phyloP scores from a whole-genome alignment of 2,113 vertebrate genomes.

The Vulpes lagopus region DNA sequence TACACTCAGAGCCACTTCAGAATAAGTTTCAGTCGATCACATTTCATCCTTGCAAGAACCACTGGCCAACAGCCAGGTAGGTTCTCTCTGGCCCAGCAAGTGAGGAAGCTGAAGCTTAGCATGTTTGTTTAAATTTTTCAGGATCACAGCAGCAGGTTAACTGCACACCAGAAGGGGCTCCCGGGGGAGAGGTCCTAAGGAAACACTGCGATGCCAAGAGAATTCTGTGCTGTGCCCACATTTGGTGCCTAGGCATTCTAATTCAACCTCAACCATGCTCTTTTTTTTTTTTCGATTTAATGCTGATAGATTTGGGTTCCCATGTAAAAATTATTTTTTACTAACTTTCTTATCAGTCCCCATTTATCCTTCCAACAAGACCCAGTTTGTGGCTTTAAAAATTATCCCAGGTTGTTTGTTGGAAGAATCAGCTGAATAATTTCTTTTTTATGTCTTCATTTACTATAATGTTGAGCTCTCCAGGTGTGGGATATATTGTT shows the following conservation, averaged over 20 bases:
- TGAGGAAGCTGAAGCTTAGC: not conserved
- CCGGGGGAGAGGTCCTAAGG: accelerated
- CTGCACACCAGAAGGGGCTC: too few species aligned
- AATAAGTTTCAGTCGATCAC: not conserved
- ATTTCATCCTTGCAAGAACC: not conserved
- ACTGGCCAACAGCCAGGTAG: not conserved
- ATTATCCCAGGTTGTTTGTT: not conserved
- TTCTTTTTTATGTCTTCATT: not conserved
- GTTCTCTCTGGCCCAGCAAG: not conserved
- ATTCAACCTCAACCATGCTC: not conserved
- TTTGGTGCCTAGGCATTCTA: not conserved
- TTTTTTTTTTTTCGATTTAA: not conserved
- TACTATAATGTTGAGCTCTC: not conserved
- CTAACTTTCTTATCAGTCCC: not conserved
- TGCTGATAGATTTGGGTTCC: not conserved
- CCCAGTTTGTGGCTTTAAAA: not conserved
- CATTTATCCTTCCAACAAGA: not conserved
- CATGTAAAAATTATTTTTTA: not conserved
- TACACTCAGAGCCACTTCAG: not conserved
- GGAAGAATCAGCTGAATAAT: not conserved
- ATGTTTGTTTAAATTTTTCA: too few species aligned
- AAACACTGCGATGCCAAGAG: too few species aligned
- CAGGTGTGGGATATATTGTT: not conserved
- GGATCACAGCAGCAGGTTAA: not conserved
- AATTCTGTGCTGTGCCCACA: too few species aligned